Conservation (phyloP, 2,888 invertebrate genomes). For the Melieria picta region DNA sequence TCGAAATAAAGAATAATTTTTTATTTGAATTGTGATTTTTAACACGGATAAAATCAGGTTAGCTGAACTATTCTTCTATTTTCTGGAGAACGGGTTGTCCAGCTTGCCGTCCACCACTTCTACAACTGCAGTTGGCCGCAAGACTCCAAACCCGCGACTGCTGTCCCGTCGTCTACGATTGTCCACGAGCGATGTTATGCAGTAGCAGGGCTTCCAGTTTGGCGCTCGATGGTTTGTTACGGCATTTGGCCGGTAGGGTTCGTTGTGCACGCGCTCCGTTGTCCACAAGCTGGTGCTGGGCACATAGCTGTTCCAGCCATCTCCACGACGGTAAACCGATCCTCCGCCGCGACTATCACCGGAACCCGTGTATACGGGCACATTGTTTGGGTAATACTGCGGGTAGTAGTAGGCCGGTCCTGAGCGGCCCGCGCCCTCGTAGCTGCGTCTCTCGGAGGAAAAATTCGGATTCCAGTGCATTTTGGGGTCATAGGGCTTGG, state of each 20-base stretch:
- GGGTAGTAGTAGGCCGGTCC: slow-evolving; percentile 49
- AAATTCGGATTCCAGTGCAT: slow-evolving; percentile 60
- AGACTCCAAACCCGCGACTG: neutral
- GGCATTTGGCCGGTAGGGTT: slow-evolving; percentile 52
- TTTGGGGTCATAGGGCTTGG: slow-evolving; percentile 59
- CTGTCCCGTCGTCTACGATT: slow-evolving; percentile 55
- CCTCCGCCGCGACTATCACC: slow-evolving; percentile 49
- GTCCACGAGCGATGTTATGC: slow-evolving; percentile 54
- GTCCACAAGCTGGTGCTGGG: slow-evolving; percentile 59
- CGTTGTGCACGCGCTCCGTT: slow-evolving; percentile 62
- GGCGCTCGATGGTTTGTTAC: slow-evolving; percentile 47
- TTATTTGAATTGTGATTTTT: neutral
- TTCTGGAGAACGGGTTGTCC: slow-evolving; percentile 55
- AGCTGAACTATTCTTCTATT: neutral
- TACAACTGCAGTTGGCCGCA: slow-evolving; percentile 47
- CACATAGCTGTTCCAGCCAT: slow-evolving; percentile 62
- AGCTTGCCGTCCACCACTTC: slow-evolving; percentile 59
- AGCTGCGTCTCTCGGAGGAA: slow-evolving; percentile 54
- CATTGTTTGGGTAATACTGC: slow-evolving; percentile 55
- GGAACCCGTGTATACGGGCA: slow-evolving; percentile 54
- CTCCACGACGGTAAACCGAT: slow-evolving; percentile 53
- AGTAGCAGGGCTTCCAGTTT: slow-evolving; percentile 66
- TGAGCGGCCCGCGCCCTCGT: slow-evolving; percentile 41
- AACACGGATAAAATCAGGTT: neutral
- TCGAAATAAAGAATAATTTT: slow-evolving; percentile 6